Evolutionary conservation across 2,797 vertebrate genomes (phyloP), one percentile per base, ranked within the genome.

Genomic region (Argya squamiceps): DNA sequence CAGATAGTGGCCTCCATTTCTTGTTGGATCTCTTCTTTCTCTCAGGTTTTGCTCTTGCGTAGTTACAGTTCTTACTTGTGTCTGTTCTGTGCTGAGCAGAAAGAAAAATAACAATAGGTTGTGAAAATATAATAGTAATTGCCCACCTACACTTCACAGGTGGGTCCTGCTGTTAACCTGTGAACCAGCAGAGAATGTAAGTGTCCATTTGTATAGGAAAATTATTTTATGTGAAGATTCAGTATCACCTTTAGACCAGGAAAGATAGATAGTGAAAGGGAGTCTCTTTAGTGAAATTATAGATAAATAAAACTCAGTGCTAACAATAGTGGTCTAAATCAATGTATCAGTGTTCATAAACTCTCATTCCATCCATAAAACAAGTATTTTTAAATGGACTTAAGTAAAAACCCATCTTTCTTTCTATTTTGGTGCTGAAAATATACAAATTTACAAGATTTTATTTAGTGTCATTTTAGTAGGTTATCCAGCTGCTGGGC

Each of bases 1-100:
- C 96, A 97, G 87, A 60, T 39, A 93, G 80, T 91, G 90, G 93
- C 84, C 93, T 96, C 89, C 64, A 49, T 95, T 97, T 85, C 88
- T 91, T 82, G 46, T 65, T 74, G 80, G 73, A 92, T 88, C 84
- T 86, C 85, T 86, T 87, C 60, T 89, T 93, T 52, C 91, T 87
- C 68, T 83, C 53, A 56, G 47, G 27, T 91, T 96, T 88, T 93
- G 69, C 65, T 93, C 67, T 92, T 89, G 47, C 58, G 10, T 39
- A 19, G 82, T 84, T 76, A 10, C 63, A 75, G 23, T 52, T 77
- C 17, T 59, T 82, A 36, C 49, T 86, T 27, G 1, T 56, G 62
- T 55, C 92, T 9, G 1, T 60, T 75, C 44, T 88, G 24, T 59
- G 76, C 56, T 49, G 50, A 93, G 41, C 37, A 83, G 85, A 79